Percentiles rank a stretch among this genome's conserved stretches.
Evolutionary conservation across 2,797 vertebrate species (phyloP).

Genomic region (Semaprochilodus insignis): DNA sequence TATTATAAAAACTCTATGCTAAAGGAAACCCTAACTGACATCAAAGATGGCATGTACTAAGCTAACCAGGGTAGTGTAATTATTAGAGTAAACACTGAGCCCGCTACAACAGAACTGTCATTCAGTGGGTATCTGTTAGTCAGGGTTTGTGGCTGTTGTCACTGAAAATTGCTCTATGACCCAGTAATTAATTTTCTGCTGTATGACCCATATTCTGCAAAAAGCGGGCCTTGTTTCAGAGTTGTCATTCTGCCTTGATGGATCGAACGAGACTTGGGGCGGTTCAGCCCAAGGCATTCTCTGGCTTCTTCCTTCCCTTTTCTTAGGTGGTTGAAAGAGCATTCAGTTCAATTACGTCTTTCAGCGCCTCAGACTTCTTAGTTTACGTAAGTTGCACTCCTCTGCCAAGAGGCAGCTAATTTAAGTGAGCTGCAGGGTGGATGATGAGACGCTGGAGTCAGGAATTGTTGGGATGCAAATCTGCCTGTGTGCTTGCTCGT

Average conservation of each 20-base stretch:
- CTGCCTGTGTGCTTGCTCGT: background rate
- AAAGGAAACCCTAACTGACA: background rate
- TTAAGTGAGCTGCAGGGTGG: background rate
- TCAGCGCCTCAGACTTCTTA: background rate
- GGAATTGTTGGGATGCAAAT: background rate
- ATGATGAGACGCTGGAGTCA: background rate
- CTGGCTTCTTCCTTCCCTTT: background rate
- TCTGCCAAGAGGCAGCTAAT: background rate
- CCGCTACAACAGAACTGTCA: background rate
- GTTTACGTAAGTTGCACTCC: slow-evolving; percentile 1
- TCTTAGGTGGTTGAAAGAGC: slow-evolving; percentile 31
- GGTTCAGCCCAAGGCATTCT: slow-evolving; percentile 17
- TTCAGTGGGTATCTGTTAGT: background rate
- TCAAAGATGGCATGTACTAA: background rate
- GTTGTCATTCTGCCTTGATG: background rate
- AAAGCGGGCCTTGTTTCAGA: background rate
- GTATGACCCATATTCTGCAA: slow-evolving; percentile 20
- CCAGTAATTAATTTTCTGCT: background rate
- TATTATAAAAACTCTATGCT: background rate
- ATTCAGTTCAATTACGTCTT: slow-evolving; percentile 53
- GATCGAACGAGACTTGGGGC: slow-evolving; percentile 6
- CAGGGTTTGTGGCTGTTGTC: slow-evolving; percentile 2
- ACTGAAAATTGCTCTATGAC: slow-evolving; percentile 12
- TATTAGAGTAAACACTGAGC: slow-evolving; percentile 3
- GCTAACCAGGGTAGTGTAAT: background rate